These are phyloP conservation scores for Andrena camellia DNA, from an alignment of 2,888 invertebrate species.

Conservation along the genomic window DNA sequence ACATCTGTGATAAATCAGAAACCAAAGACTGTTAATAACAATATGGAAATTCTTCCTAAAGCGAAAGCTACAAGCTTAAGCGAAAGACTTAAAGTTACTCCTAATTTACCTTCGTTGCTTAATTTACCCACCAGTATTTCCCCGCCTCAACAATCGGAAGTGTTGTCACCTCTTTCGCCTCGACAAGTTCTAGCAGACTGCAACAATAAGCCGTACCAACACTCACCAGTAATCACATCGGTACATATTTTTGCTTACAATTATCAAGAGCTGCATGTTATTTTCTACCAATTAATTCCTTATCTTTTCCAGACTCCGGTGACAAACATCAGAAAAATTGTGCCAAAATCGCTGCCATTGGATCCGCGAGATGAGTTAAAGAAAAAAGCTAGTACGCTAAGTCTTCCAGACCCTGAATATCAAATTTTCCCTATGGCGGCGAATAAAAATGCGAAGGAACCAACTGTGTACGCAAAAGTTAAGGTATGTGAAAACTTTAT, in stretches of 20 bases:
- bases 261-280: background rate
- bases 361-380: slow-evolving; percentile 64
- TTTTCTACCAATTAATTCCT: background rate
- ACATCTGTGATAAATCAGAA: slow-evolving; percentile 63
- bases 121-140: slow-evolving; percentile 6
- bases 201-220: slow-evolving; percentile 18
- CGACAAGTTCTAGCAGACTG: slow-evolving; percentile 50
- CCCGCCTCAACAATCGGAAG: slow-evolving; percentile 11
- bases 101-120: slow-evolving; percentile 24
- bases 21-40: slow-evolving; percentile 65
- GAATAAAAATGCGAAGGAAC: slow-evolving; percentile 50
- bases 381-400: slow-evolving; percentile 30
- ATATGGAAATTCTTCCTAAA: slow-evolving; percentile 35
- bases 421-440: slow-evolving; percentile 54
- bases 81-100: slow-evolving; percentile 56
- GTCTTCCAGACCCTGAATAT: slow-evolving; percentile 66
- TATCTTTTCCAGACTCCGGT: slow-evolving; percentile 20
- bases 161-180: slow-evolving; percentile 60
- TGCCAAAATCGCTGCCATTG: slow-evolving; percentile 15
- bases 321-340: slow-evolving; percentile 13
- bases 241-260: slow-evolving; percentile 11
- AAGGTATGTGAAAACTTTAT: slow-evolving; percentile 54
- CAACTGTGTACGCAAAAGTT: slow-evolving; percentile 66
- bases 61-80: slow-evolving; percentile 33
- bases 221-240: background rate